Conservation (phyloP, 2,888 invertebrate species). For the Yponomeuta evonymella region DNA sequence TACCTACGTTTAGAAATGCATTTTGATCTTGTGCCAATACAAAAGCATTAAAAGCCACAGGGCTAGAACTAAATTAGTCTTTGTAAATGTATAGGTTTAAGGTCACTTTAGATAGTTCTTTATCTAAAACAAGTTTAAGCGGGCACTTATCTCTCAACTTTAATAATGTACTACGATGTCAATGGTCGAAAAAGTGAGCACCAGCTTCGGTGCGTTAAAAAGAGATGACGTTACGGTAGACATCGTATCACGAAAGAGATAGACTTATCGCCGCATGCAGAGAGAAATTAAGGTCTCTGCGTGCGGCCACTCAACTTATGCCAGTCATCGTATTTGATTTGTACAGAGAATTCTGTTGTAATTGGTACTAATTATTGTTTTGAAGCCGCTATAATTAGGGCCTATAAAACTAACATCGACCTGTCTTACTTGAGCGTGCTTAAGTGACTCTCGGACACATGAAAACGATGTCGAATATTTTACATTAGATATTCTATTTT, state of each 20-base stretch:
- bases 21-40: neutral
- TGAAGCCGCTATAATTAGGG: conserved; percentile 41
- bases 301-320: conserved; percentile 65
- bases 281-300: conserved; percentile 48
- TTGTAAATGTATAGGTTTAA: conserved; percentile 2
- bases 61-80: neutral
- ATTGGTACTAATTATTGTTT: conserved; percentile 72
- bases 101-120: conserved; percentile 12
- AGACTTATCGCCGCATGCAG: conserved; percentile 30
- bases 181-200: conserved; percentile 36
- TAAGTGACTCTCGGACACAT: no score
- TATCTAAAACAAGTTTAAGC: conserved; percentile 18
- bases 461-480: no score
- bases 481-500: no score
- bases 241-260: conserved; percentile 35
- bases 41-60: neutral
- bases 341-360: conserved; percentile 61
- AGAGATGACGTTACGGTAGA: conserved; percentile 29
- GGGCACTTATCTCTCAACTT: conserved; percentile 30
- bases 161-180: conserved; percentile 33
- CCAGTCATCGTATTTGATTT: conserved; percentile 72
- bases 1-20: neutral
- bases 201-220: conserved; percentile 28
- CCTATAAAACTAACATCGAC: conserved; percentile 35
- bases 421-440: neutral